A percentile compares a stretch with the other conserved stretches of the same genome.
Evolutionary conservation across 2,797 vertebrate genomes (phyloP).

Genomic region (Girardinus metallicus): DNA sequence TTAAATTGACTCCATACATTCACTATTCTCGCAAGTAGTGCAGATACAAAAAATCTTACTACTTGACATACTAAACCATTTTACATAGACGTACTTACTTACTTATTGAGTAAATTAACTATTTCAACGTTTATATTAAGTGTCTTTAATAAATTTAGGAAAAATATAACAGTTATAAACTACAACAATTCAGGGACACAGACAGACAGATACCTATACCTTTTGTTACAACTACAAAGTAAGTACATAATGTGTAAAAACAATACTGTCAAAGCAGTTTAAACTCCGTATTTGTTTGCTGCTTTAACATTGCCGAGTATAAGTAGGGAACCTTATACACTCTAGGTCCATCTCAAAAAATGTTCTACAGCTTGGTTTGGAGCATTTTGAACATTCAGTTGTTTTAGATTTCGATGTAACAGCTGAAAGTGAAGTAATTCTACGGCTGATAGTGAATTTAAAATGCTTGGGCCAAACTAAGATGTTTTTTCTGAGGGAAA

Average conservation of each 20-base stretch:
- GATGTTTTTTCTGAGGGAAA: not conserved
- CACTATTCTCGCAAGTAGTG: not conserved
- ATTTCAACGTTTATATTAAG: too few relatives aligned
- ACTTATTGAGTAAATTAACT: not conserved
- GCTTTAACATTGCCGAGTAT: not conserved
- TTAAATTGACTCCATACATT: not conserved
- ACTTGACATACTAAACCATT: not conserved
- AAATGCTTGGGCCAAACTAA: not conserved
- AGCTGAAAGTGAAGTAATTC: not conserved
- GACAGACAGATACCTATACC: too few relatives aligned
- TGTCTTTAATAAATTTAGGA: too few relatives aligned
- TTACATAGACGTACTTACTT: not conserved
- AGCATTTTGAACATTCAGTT: not conserved
- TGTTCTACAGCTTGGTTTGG: not conserved
- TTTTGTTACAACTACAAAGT: not conserved
- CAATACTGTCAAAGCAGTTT: not conserved
- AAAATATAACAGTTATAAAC: too few relatives aligned
- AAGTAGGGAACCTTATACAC: not conserved
- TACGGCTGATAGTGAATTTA: not conserved
- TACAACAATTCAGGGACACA: too few relatives aligned
- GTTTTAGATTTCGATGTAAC: not conserved
- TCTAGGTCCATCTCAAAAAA: not conserved
- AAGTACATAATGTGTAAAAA: not conserved
- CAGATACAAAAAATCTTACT: not conserved
- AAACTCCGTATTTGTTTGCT: not conserved